These are phyloP conservation scores for Enteromius anoplus DNA, from an alignment of 2,797 vertebrate species.

Conservation along the genomic window DNA sequence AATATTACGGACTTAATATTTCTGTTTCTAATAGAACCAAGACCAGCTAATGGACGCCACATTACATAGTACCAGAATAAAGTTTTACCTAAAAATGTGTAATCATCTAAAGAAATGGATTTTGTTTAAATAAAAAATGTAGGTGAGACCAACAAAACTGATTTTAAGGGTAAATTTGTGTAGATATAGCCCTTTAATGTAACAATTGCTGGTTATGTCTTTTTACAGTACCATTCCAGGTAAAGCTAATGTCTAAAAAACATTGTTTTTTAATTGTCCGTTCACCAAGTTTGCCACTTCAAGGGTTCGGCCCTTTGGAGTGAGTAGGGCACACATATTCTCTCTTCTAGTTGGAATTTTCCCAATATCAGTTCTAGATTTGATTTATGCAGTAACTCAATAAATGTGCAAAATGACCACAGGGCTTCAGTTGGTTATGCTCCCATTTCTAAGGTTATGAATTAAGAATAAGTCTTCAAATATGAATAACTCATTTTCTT, in stretches of 20 bases:
- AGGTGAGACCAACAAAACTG: not conserved
- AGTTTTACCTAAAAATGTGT: not conserved
- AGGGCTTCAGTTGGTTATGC: not conserved
- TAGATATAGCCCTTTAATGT: not conserved
- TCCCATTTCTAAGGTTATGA: conserved; percentile 5
- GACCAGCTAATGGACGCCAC: not conserved
- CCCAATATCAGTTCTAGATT: conserved; percentile 3
- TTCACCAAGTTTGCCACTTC: not conserved
- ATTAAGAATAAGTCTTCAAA: not conserved
- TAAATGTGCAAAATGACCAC: conserved; percentile 22
- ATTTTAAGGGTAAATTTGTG: not conserved
- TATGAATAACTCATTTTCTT: conserved; percentile 2
- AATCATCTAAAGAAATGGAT: not conserved
- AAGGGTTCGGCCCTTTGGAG: not conserved
- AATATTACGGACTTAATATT: not conserved
- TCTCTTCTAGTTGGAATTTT: not conserved
- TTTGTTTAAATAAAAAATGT: not conserved
- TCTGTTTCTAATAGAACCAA: not conserved
- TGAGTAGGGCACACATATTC: not conserved
- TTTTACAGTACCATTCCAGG: no score
- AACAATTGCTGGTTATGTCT: no score
- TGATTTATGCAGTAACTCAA: not conserved
- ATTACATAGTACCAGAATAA: not conserved
- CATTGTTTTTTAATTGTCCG: no score
- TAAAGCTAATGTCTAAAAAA: no score